phyloP scores from a whole-genome alignment of 2,113 vertebrate genomes.

The Calidris pygmaea region DNA sequence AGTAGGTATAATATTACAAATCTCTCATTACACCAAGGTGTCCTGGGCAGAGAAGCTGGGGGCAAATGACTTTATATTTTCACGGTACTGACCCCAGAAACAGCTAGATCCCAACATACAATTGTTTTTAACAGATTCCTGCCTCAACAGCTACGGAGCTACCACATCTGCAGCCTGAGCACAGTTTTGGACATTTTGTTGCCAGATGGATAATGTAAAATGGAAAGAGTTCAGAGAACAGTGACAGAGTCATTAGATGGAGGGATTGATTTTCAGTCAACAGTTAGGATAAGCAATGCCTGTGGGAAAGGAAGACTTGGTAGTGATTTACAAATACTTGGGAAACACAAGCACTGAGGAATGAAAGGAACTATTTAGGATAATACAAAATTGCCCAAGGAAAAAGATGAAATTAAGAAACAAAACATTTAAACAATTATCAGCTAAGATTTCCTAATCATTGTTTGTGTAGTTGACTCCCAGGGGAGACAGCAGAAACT shows the following conservation, averaged over 20 bases:
- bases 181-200: background rate
- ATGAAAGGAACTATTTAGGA: conserved; percentile 22
- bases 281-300: conserved; percentile 50
- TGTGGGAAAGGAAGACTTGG: conserved; percentile 53
- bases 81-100: background rate
- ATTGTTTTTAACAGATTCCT: background rate
- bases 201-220: conserved; percentile 61
- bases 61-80: background rate
- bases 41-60: background rate
- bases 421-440: conserved; percentile 53
- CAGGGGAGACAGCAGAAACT: conserved; percentile 8
- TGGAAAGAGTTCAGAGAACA: conserved; percentile 56
- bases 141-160: background rate
- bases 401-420: conserved; percentile 54
- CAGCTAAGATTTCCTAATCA: conserved; percentile 44
- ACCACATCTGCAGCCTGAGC: conserved; percentile 27
- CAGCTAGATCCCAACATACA: background rate
- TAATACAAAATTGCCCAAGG: conserved; percentile 8
- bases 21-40: background rate
- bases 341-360: conserved; percentile 12
- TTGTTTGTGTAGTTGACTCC: conserved; percentile 31
- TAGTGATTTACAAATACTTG: conserved; percentile 44
- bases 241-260: conserved; percentile 43
- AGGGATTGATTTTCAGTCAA: conserved; percentile 54
- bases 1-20: background rate